These are phyloP conservation scores for Brachionus manjavacas DNA, from an alignment of 1,140 invertebrate species.

Conservation along the genomic window DNA sequence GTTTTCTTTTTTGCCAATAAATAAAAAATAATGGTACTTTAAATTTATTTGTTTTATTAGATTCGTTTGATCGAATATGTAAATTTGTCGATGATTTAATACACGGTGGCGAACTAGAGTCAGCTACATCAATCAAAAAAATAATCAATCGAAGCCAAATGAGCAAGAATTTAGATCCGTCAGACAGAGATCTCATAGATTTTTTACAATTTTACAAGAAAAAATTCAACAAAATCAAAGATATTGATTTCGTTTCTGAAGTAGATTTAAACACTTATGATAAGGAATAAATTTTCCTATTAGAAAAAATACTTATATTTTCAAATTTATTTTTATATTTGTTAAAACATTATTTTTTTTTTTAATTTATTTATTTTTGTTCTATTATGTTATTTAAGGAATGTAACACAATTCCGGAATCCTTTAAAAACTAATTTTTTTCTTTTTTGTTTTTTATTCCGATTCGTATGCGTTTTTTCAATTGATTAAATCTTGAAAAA, in stretches of 20 bases:
- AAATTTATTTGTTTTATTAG: background rate
- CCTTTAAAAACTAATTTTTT: background rate
- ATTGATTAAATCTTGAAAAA: background rate
- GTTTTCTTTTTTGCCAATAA: background rate
- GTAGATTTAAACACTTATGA: background rate
- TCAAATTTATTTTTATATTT: background rate
- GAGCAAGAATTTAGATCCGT: background rate
- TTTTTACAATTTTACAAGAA: background rate
- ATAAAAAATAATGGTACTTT: background rate
- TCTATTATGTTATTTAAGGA: background rate
- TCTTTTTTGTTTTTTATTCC: background rate
- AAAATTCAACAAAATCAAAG: background rate
- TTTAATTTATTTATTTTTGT: background rate
- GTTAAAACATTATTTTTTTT: background rate
- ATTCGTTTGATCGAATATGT: constrained; percentile 1
- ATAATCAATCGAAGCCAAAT: background rate
- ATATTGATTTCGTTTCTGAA: constrained; percentile 12
- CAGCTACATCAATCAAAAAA: background rate
- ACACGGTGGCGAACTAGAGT: background rate
- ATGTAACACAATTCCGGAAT: background rate
- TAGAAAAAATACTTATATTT: background rate
- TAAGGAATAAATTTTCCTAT: background rate
- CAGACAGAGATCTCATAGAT: constrained; percentile 2
- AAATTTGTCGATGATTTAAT: constrained; percentile 23
- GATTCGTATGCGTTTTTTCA: background rate